phyloP scores from a whole-genome alignment of 2,113 vertebrate species.

The Cynocephalus volans region DNA sequence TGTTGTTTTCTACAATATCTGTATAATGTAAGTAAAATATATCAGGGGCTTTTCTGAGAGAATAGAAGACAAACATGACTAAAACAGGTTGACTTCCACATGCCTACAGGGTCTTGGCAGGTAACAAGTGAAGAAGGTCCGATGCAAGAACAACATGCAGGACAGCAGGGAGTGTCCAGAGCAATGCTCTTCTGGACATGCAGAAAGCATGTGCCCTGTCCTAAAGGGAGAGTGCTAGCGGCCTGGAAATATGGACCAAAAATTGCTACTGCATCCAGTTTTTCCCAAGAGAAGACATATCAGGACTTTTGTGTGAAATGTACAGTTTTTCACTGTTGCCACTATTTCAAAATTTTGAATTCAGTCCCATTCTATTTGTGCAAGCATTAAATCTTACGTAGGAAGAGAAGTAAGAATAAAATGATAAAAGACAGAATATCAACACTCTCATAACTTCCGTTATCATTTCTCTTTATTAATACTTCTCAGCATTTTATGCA shows the following conservation, averaged over 20 bases:
- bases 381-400: constrained; percentile 12
- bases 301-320: not conserved
- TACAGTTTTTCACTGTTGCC: not conserved
- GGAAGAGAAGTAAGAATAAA: constrained; percentile 1
- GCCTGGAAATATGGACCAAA: not conserved
- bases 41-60: not conserved
- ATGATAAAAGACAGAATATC: not conserved
- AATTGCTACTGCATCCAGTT: not conserved
- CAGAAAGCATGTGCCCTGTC: not conserved
- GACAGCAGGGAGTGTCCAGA: not conserved
- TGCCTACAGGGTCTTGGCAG: no score
- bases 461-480: constrained; percentile 9
- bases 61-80: not conserved
- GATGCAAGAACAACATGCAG: not conserved
- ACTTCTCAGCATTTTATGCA: not conserved
- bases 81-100: not conserved
- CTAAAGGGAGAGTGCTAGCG: not conserved
- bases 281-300: not conserved
- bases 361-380: not conserved
- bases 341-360: not conserved
- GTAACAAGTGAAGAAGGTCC: not conserved
- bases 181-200: not conserved
- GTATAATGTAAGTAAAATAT: not conserved
- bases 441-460: not conserved
- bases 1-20: not conserved